Base-by-base conservation (phyloP, 2,113 vertebrate species). In the Bagarius yarrelli region DNA sequence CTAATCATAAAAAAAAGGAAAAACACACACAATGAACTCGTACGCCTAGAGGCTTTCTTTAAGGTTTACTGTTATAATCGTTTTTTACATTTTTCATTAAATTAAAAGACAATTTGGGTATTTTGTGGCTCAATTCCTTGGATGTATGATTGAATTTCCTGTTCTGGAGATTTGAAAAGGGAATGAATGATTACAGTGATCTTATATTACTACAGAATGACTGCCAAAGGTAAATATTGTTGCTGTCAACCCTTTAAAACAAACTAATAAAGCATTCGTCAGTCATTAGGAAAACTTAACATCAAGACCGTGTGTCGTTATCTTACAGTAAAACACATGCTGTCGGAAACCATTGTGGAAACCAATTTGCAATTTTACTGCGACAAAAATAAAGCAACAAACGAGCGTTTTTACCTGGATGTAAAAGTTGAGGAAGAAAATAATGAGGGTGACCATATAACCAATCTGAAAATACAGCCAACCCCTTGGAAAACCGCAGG, bases 371-470 rank as follows among this genome's bases (percentile, higher is more conserved):
- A 3, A 74, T 57, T 56, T 74, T 5, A 34, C 5, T 56, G 52
- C 1, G 4, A 36, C 6, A 15, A 34, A 52, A 52, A 57, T 52
- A 63, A 8, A 27, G 70, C 13, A 60, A 34, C 15, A 59, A 8
- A 57, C 3, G 8, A 13, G 23, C 27, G 78, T 61, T 83, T 83
- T 92, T 89, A 98, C 97, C 96, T 97, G 91, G 83, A 96, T 89
- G 88, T 99, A 99, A 92, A 99, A 99, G 91, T 99, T 99, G 81
- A 92, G 89, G 91, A 99, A 99, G 88, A 99, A 93, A 40, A 93
- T 32, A 69, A 96, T 97, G 78, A 99, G 94, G 18, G 94, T 94
- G 86, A 98, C 90, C 95, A 97, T 96, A 66, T 99, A 99, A 81
- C 84, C 89, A n/a, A 97, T 96, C 90, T 98, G 96, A 91, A 99